Percentiles rank a stretch among this genome's conserved stretches.
Conservation (phyloP, 2,888 invertebrate genomes). For the Uropetala carovei region DNA sequence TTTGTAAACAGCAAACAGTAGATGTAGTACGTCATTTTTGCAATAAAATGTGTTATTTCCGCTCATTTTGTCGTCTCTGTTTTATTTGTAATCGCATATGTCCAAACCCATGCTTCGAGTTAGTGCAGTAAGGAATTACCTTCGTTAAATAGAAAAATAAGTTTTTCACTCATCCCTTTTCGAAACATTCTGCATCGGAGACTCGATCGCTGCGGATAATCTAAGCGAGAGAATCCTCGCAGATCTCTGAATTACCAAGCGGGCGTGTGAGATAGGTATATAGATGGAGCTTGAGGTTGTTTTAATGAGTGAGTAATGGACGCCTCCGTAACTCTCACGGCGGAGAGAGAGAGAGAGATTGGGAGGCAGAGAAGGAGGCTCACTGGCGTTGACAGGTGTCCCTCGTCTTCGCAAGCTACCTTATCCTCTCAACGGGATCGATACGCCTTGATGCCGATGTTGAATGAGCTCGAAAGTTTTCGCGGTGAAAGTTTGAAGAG, state of each 20-base stretch:
- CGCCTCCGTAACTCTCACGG: background rate
- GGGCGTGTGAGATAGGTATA: background rate
- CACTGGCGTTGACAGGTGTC: background rate
- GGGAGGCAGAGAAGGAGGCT: background rate
- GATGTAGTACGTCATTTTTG: too few relatives aligned
- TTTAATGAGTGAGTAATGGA: constrained; percentile 29
- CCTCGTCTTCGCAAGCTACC: background rate
- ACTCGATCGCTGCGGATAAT: too few relatives aligned
- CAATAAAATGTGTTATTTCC: too few relatives aligned
- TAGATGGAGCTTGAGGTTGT: background rate
- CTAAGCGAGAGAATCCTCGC: too few relatives aligned
- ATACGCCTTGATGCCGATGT: background rate
- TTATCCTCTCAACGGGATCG: background rate
- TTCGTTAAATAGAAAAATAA: too few relatives aligned
- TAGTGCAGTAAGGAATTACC: too few relatives aligned
- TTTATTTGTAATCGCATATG: too few relatives aligned
- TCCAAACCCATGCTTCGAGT: too few relatives aligned
- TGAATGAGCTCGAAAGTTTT: background rate
- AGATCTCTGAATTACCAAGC: background rate
- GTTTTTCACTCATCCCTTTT: too few relatives aligned
- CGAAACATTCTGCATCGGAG: too few relatives aligned
- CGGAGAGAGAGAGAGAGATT: background rate
- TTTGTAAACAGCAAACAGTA: too few relatives aligned
- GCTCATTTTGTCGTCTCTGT: too few relatives aligned
- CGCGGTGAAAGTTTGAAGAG: background rate